These are phyloP conservation scores for Drosophila pseudoobscura DNA, from an alignment of 1,140 invertebrate genomes.

Conservation along the genomic window DNA sequence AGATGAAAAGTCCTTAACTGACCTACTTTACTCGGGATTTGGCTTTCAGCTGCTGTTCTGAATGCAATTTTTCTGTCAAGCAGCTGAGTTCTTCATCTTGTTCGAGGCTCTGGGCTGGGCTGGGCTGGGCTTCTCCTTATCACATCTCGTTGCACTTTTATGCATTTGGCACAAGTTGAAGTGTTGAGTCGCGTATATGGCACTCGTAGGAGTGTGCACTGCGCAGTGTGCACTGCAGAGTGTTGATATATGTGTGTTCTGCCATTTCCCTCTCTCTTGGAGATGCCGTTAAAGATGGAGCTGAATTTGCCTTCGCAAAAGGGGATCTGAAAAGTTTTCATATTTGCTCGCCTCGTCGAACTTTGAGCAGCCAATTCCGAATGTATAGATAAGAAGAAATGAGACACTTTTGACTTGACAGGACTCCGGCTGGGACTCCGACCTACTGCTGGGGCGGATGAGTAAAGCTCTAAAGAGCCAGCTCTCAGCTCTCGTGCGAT, in stretches of 20 bases:
- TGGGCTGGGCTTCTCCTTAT: not conserved
- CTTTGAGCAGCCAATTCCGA: slow-evolving; percentile 67
- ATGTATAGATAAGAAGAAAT: slow-evolving; percentile 63
- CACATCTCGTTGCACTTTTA: slow-evolving; percentile 59
- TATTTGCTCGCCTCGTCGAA: slow-evolving; percentile 71
- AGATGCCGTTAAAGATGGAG: slow-evolving; percentile 35
- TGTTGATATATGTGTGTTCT: slow-evolving; percentile 12
- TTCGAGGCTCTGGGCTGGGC: not conserved
- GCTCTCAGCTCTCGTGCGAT: slow-evolving; percentile 29
- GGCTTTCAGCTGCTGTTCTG: slow-evolving; percentile 33
- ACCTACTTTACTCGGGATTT: slow-evolving; percentile 66
- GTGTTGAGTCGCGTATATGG: slow-evolving; percentile 64
- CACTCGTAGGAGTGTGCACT: not conserved
- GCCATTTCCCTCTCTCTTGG: slow-evolving; percentile 36
- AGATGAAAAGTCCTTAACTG: slow-evolving; percentile 59
- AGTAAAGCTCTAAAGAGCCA: slow-evolving; percentile 24
- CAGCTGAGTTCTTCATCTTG: slow-evolving; percentile 51
- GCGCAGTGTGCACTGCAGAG: not conserved
- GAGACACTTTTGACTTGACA: slow-evolving; percentile 63
- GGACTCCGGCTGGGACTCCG: slow-evolving; percentile 12
- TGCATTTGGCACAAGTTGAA: slow-evolving; percentile 74
- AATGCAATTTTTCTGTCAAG: slow-evolving; percentile 47
- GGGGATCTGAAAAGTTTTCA: slow-evolving; percentile 61
- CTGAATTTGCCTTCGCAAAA: slow-evolving; percentile 60
- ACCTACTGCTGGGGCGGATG: too few relatives aligned